Percentiles rank a stretch among this genome's conserved stretches.
phyloP scores from a whole-genome alignment of 2,113 vertebrate genomes.

The Rana temporaria region DNA sequence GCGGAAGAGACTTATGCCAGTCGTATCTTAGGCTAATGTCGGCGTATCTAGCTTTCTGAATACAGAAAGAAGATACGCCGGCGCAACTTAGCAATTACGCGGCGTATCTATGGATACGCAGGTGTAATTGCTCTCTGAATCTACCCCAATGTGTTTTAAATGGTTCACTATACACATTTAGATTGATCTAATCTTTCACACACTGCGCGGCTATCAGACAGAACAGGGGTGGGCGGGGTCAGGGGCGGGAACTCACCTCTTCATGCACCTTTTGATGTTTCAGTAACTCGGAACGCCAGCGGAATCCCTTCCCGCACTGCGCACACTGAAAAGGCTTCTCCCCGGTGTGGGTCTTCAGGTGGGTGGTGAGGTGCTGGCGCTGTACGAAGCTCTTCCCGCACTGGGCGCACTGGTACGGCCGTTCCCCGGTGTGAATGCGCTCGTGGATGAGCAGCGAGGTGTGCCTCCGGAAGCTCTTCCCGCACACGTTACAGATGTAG shows the following conservation, averaged over 20 bases:
- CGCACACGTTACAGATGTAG: slow-evolving; percentile 70
- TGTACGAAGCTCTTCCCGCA: slow-evolving; percentile 31
- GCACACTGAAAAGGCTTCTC: slow-evolving; percentile 71
- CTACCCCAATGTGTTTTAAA: too few relatives aligned
- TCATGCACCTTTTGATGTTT: slow-evolving; percentile 74
- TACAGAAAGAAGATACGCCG: too few relatives aligned
- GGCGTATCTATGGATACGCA: too few relatives aligned
- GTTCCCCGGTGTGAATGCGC: background rate
- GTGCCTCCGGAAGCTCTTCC: slow-evolving; percentile 67
- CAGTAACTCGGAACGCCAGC: slow-evolving; percentile 78
- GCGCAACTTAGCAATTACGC: too few relatives aligned
- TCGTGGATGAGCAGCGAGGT: slow-evolving; percentile 60
- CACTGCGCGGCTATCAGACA: background rate
- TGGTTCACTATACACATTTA: too few relatives aligned
- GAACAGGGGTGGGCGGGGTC: background rate
- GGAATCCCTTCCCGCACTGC: slow-evolving; percentile 79
- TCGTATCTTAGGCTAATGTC: too few relatives aligned
- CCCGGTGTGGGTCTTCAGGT: slow-evolving; percentile 51
- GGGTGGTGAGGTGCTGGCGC: slow-evolving; percentile 44
- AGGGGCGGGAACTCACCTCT: background rate
- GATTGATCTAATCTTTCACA: background rate
- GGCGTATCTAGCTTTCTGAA: too few relatives aligned
- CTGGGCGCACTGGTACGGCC: slow-evolving; percentile 19
- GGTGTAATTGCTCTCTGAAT: too few relatives aligned
- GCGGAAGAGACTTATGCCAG: too few relatives aligned